These are phyloP conservation scores for Noctua fimbriata DNA, from an alignment of 2,888 invertebrate species.

Conservation along the genomic window DNA sequence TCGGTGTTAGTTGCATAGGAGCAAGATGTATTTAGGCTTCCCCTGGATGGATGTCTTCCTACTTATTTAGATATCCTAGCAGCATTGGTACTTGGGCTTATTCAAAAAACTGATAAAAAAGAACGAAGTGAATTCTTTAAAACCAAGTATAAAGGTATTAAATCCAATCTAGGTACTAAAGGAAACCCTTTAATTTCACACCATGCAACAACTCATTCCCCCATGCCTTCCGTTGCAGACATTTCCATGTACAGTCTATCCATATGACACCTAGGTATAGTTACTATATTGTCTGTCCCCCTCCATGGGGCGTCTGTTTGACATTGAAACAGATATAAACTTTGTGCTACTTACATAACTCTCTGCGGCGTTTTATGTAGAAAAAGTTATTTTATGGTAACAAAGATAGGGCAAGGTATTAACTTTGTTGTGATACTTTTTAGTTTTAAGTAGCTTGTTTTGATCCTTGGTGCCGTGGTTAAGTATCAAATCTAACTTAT, in stretches of 20 bases:
- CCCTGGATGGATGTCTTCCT: background rate
- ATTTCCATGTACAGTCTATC: background rate
- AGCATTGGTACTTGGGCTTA: background rate
- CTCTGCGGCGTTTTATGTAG: background rate
- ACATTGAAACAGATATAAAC: conserved; percentile 50
- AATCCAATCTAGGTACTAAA: background rate
- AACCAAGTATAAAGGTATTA: background rate
- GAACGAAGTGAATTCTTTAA: background rate
- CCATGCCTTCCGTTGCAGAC: background rate
- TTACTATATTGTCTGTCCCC: conserved; percentile 4
- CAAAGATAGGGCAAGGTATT: background rate
- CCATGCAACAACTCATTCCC: background rate
- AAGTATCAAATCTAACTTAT: background rate
- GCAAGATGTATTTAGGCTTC: background rate
- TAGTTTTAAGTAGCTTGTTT: conserved; percentile 34
- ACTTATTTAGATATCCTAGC: background rate
- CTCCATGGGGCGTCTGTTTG: conserved; percentile 14
- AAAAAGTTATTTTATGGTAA: conserved; percentile 27
- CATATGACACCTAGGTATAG: background rate
- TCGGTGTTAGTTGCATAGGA: background rate
- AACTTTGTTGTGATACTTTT: background rate
- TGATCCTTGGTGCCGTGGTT: background rate
- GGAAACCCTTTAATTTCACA: conserved; percentile 12
- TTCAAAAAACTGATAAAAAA: background rate
- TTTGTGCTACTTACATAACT: conserved; percentile 32